Percentiles rank a stretch among this genome's conserved stretches.
Conservation (phyloP, 2,797 vertebrate species). For the Psittacula echo region DNA sequence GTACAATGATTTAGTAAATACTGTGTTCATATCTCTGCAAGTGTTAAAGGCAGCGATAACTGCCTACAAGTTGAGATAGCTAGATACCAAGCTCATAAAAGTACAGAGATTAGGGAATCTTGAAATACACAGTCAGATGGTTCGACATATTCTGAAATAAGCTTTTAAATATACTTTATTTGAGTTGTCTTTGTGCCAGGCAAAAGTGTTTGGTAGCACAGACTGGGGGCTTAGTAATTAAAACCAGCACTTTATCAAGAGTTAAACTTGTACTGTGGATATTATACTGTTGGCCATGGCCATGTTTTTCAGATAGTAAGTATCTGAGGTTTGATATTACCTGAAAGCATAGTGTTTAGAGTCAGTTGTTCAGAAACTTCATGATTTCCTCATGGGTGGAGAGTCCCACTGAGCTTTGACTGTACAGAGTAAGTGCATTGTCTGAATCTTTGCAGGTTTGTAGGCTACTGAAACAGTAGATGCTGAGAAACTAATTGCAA, state of each 20-base stretch:
- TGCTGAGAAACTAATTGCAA: constrained; percentile 22
- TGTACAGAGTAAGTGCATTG: background rate
- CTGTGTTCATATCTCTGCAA: background rate
- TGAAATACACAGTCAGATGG: background rate
- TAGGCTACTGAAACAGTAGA: constrained; percentile 8
- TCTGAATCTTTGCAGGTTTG: background rate
- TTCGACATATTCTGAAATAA: background rate
- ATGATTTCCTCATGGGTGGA: accelerated
- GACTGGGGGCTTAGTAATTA: background rate
- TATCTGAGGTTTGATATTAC: background rate
- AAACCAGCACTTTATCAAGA: background rate
- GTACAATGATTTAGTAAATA: background rate
- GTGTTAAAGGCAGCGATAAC: background rate
- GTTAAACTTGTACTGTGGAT: background rate
- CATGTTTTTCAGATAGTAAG: accelerated
- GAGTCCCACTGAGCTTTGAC: background rate
- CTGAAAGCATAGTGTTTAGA: background rate
- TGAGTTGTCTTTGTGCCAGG: background rate
- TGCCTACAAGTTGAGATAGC: background rate
- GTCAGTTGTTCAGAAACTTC: background rate
- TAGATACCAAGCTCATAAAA: background rate
- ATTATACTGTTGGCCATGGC: accelerated
- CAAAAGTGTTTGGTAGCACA: background rate
- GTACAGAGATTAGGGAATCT: background rate
- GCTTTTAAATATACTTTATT: background rate